These are phyloP conservation scores for Phalloptychus januarius DNA, from an alignment of 2,797 vertebrate species.

Conservation along the genomic window DNA sequence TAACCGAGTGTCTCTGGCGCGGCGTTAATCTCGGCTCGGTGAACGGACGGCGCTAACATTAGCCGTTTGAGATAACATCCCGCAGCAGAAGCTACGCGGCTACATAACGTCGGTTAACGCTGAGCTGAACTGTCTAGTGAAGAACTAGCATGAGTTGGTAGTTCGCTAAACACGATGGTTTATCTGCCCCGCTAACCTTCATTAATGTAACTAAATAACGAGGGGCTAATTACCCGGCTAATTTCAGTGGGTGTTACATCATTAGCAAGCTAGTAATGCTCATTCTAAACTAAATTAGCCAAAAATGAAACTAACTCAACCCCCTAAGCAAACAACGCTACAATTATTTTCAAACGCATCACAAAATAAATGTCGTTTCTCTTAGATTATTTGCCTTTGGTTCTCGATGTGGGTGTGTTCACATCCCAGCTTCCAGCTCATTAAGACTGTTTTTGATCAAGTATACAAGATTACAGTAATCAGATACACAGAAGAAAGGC, in stretches of 20 bases:
- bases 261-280: background rate
- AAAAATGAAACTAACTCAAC: background rate
- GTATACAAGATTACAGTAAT: background rate
- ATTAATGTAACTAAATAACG: background rate
- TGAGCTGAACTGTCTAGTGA: conserved; percentile 22
- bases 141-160: conserved; percentile 7
- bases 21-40: background rate
- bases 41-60: conserved; percentile 44
- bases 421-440: background rate
- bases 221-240: conserved; percentile 29
- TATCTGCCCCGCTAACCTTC: background rate
- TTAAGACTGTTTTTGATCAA: conserved; percentile 2
- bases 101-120: conserved; percentile 37
- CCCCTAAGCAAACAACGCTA: no score
- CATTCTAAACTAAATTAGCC: background rate
- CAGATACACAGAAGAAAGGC: background rate
- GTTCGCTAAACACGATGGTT: background rate
- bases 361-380: background rate
- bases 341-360: background rate
- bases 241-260: background rate
- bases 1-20: background rate
- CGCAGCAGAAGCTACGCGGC: conserved; percentile 45
- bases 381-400: background rate
- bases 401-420: conserved; percentile 22
- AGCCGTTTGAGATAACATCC: conserved; percentile 54